Percentiles rank a stretch among this genome's conserved stretches.
Evolutionary conservation across 2,888 invertebrate species (phyloP).

Genomic region (Eupithecia inturbata): DNA sequence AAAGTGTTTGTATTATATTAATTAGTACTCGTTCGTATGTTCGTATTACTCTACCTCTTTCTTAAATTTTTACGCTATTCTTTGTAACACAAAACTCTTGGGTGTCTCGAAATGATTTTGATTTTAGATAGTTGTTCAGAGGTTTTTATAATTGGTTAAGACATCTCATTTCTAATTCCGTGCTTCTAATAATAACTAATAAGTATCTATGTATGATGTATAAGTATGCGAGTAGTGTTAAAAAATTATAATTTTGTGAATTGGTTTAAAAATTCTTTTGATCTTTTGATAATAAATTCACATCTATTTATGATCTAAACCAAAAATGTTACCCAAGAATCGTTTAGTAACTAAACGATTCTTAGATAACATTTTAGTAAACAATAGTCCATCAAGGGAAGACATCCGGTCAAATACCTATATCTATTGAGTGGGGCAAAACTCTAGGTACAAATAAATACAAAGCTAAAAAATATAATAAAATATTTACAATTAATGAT

Average conservation of each 20-base stretch:
- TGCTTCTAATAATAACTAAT: not conserved
- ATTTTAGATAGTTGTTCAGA: conserved; percentile 53
- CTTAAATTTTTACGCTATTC: conserved; percentile 4
- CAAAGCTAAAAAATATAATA: not conserved
- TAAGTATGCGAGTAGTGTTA: not conserved
- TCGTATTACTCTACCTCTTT: not conserved
- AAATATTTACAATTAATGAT: not conserved
- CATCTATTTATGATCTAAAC: not conserved
- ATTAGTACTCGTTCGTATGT: no score
- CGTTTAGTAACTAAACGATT: not conserved
- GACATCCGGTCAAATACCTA: no score
- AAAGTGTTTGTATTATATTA: no score
- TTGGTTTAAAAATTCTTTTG: not conserved
- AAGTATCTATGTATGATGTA: not conserved
- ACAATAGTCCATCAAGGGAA: no score
- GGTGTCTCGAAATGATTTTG: conserved; percentile 39
- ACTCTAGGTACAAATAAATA: no score
- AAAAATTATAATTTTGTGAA: not conserved
- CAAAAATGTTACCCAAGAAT: not conserved
- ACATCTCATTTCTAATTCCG: conserved; percentile 21
- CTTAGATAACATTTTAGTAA: not conserved
- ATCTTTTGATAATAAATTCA: not conserved
- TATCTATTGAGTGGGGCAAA: no score
- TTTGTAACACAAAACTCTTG: conserved; percentile 6
- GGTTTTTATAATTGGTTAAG: conserved; percentile 28